These are phyloP conservation scores for Zaprionus kolodkinae DNA, from an alignment of 1,140 invertebrate species.

Conservation along the genomic window DNA sequence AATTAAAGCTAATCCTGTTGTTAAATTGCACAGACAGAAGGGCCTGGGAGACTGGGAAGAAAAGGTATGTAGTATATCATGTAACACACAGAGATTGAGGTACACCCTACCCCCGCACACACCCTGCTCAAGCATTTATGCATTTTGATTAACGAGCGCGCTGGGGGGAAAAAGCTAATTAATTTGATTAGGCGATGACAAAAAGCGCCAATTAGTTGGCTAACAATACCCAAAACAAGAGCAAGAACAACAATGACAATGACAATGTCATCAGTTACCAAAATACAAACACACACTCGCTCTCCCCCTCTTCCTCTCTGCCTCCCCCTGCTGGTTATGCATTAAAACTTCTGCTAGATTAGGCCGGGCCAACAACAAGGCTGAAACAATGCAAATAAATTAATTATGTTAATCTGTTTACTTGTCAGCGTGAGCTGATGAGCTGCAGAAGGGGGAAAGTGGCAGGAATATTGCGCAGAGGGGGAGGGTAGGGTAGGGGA, in stretches of 20 bases:
- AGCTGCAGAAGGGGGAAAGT: not conserved
- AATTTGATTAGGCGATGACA: conserved; percentile 63
- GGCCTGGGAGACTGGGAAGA: not conserved
- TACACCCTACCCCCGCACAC: not conserved
- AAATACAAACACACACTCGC: conserved; percentile 1
- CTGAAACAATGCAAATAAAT: conserved; percentile 65
- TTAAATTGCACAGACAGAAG: not conserved
- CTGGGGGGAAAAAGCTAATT: conserved; percentile 39
- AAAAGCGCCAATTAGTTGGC: conserved; percentile 49
- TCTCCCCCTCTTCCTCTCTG: not conserved
- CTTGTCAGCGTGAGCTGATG: conserved; percentile 57
- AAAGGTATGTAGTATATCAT: not conserved
- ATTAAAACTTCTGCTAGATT: conserved; percentile 31
- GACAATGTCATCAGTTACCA: conserved; percentile 33
- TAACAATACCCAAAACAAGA: conserved; percentile 31
- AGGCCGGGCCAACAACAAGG: conserved; percentile 34
- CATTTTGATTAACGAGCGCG: conserved; percentile 48
- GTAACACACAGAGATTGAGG: conserved; percentile 1
- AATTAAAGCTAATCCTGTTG: not conserved
- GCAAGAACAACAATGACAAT: conserved; percentile 17
- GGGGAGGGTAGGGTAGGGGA: not conserved
- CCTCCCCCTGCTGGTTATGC: not conserved
- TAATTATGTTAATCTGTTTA: conserved; percentile 83
- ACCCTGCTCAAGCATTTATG: conserved; percentile 41
- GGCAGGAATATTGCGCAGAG: not conserved